Evolutionary conservation across 2,113 vertebrate species (phyloP).

Genomic region (Salvator merianae): DNA sequence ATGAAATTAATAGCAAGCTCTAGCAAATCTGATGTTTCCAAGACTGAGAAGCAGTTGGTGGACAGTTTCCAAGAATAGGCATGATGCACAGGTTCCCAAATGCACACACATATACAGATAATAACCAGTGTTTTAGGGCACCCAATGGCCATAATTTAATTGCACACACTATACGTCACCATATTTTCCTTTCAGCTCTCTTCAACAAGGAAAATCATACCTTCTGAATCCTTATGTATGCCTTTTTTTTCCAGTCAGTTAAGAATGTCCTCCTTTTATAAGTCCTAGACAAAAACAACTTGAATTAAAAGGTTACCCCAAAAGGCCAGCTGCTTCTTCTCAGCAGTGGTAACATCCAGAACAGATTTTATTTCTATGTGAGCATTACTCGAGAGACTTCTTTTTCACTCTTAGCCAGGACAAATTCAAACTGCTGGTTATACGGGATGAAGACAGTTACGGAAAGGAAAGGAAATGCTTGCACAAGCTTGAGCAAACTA

Average conservation of each 20-base stretch:
- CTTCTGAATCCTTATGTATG: background rate
- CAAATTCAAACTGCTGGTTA: background rate
- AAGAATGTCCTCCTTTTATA: background rate
- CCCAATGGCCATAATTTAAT: slow-evolving; percentile 38
- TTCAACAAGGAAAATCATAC: background rate
- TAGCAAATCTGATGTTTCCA: slow-evolving; percentile 15
- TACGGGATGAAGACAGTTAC: slow-evolving; percentile 1
- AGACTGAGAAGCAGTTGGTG: slow-evolving; percentile 13
- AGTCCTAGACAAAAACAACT: slow-evolving; percentile 22
- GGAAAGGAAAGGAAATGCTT: background rate
- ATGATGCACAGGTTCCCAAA: slow-evolving; percentile 28
- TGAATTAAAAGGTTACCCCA: slow-evolving; percentile 46
- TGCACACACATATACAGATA: slow-evolving; percentile 23
- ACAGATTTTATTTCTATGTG: slow-evolving; percentile 36
- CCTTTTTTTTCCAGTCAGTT: background rate
- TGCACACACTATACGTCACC: slow-evolving; percentile 17
- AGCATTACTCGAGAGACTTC: background rate
- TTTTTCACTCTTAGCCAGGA: slow-evolving; percentile 16
- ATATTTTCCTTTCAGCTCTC: background rate
- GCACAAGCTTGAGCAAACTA: background rate
- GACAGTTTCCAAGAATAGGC: slow-evolving; percentile 24
- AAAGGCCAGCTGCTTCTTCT: slow-evolving; percentile 35
- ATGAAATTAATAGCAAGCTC: slow-evolving; percentile 27
- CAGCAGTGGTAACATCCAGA: slow-evolving; percentile 19
- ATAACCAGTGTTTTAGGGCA: slow-evolving; percentile 63